A percentile compares a stretch with the other conserved stretches of the same genome.
Evolutionary conservation across 2,113 vertebrate species (phyloP).

Genomic region (Rhinopomastus cyanomelas): DNA sequence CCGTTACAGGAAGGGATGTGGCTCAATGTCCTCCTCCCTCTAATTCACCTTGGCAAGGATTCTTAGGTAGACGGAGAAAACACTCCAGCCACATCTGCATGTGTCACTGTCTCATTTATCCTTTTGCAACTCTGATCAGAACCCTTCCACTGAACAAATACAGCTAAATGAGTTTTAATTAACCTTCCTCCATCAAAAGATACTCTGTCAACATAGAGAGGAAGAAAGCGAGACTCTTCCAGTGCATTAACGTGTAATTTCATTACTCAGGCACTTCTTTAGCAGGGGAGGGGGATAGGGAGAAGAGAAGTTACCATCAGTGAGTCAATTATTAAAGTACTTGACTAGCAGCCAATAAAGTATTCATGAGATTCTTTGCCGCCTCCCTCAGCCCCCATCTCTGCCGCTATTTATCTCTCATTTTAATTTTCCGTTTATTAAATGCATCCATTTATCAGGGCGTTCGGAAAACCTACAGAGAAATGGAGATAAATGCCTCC

Average conservation of each 20-base stretch:
- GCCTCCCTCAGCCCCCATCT: slow-evolving; percentile 51
- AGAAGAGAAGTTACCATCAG: slow-evolving; percentile 50
- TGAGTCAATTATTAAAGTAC: slow-evolving; percentile 60
- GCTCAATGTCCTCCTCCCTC: not conserved
- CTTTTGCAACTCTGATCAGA: not conserved
- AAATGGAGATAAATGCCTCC: slow-evolving; percentile 63
- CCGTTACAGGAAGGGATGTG: not conserved
- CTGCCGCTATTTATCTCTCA: slow-evolving; percentile 75
- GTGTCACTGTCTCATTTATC: slow-evolving; percentile 14
- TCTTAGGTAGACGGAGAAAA: not conserved
- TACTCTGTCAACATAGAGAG: slow-evolving; percentile 65
- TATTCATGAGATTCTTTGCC: slow-evolving; percentile 39
- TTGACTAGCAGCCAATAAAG: slow-evolving; percentile 71
- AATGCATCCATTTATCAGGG: slow-evolving; percentile 73
- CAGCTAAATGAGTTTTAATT: slow-evolving; percentile 75
- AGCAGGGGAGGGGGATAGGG: not conserved
- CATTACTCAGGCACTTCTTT: slow-evolving; percentile 72
- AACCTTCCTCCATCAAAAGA: slow-evolving; percentile 74
- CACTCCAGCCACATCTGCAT: slow-evolving; percentile 13
- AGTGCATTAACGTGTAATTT: slow-evolving; percentile 68
- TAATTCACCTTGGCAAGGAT: not conserved
- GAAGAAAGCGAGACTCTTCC: slow-evolving; percentile 32
- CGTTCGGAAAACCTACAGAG: slow-evolving; percentile 51
- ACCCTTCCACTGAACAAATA: slow-evolving; percentile 60
- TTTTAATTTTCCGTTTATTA: slow-evolving; percentile 85